These are phyloP conservation scores for Dryoscopus gambensis DNA, from an alignment of 2,113 vertebrate genomes.

Conservation along the genomic window DNA sequence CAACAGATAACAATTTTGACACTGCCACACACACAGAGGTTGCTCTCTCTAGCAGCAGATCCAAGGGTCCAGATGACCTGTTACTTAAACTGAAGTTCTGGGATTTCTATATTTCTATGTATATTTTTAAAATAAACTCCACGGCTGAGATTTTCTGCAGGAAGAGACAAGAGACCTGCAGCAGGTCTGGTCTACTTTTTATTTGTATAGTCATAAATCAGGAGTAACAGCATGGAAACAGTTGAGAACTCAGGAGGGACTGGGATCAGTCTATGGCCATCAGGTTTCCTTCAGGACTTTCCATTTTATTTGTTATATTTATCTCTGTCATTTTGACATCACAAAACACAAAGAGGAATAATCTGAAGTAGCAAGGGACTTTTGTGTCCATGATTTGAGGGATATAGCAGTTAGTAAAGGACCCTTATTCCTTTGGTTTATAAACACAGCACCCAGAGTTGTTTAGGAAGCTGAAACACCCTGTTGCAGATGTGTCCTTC, in stretches of 20 bases:
- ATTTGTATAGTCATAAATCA: not conserved
- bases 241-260: not conserved
- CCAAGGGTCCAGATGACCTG: not conserved
- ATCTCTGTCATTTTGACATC: not conserved
- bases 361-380: not conserved
- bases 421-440: not conserved
- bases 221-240: not conserved
- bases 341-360: not conserved
- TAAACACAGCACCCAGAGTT: not conserved
- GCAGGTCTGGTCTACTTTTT: not conserved
- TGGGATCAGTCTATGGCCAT: not conserved
- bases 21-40: not conserved
- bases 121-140: accelerated
- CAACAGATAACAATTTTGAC: not conserved
- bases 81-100: not conserved
- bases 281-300: not conserved
- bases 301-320: not conserved
- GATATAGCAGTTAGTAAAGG: not conserved
- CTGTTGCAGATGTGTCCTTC: not conserved
- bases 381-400: not conserved
- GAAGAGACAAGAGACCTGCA: not conserved
- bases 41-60: not conserved
- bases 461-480: not conserved
- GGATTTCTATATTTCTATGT: not conserved
- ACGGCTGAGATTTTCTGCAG: not conserved